Evolutionary conservation across 2,113 vertebrate species (phyloP), one percentile per base, ranked within the genome.

Genomic region (Sander lucioperca): DNA sequence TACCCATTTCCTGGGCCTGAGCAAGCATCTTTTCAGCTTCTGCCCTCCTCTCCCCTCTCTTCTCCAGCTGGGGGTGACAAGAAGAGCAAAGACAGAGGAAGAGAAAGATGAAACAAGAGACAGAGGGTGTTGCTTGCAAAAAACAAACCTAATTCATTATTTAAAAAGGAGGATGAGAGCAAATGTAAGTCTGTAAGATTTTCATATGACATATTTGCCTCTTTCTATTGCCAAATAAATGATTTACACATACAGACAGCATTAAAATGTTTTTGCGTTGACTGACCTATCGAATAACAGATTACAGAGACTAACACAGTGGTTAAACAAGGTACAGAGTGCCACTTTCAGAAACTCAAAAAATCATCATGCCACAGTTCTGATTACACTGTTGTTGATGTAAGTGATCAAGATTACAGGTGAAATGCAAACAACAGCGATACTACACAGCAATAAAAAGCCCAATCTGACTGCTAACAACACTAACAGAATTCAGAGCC

Each of bases 11-110:
- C 91, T 98, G 97, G 0, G 97, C 98, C 74, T 97, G 94, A 74
- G 96, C 97, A 10, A 99, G 94, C 76, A 96, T 90, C 82, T 96
- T 99, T 91, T 99, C 98, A 0, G 98, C 97, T 88, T 99, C 97
- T 0, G 96, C 97, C 14, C 98, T 95, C 48, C 97, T 96, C 89
- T 99, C 98, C 0, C 95, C 96, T 88, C 98, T 95, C 85, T 98
- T 99, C 39, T 96, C 94, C 65, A 96, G 91, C 95, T 96, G 86
- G 18, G 7, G 66, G 18, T 33, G 10, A 82, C 59, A 16, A 53
- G 16, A 14, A 81, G 5, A 61, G 25, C 10, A 66, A 15, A 19
- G 13, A 59, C 12, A 48, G n/a, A 63, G 2, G 48, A 5, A 66
- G 65, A 50, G 15, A 30, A 33, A 12, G 16, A 65, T 10, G 9